Percentiles rank a stretch among this genome's conserved stretches.
Evolutionary conservation across 1,140 invertebrate species (phyloP).

Genomic region (Trachymyrmex septentrionalis): DNA sequence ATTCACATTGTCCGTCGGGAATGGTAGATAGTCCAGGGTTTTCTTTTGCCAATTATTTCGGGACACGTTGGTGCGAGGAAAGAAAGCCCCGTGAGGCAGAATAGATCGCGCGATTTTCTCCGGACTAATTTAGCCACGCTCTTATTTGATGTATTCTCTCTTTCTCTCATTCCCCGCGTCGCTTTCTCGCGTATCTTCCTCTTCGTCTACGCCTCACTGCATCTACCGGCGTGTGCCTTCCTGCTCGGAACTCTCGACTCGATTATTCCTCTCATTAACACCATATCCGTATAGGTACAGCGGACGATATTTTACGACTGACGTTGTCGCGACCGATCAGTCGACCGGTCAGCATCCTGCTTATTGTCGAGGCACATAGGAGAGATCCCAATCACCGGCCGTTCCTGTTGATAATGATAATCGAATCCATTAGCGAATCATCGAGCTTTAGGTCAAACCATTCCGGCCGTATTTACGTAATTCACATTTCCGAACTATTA

Average conservation of each 20-base stretch:
- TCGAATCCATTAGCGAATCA: constrained; percentile 34
- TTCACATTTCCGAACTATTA: constrained; percentile 68
- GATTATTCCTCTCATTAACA: constrained; percentile 73
- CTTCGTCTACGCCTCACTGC: constrained; percentile 28
- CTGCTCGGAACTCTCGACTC: constrained; percentile 50
- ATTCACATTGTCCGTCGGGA: constrained; percentile 87
- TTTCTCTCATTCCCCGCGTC: constrained; percentile 26
- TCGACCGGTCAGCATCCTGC: constrained; percentile 5
- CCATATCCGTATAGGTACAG: constrained; percentile 41
- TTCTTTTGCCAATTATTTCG: constrained; percentile 87
- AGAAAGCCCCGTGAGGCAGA: constrained; percentile 83
- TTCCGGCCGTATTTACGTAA: not conserved
- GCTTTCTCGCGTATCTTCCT: constrained; percentile 8
- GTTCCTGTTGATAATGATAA: constrained; percentile 10
- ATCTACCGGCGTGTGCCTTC: constrained; percentile 34
- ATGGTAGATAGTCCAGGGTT: constrained; percentile 81
- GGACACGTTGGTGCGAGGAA: constrained; percentile 83
- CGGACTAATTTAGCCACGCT: constrained; percentile 84
- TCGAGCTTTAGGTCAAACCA: constrained; percentile 4
- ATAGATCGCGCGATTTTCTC: constrained; percentile 85
- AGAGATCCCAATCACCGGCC: not conserved
- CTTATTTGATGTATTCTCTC: constrained; percentile 57
- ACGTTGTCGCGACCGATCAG: constrained; percentile 4
- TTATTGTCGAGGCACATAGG: not conserved
- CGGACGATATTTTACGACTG: constrained; percentile 56